These are phyloP conservation scores for Zoanthus sociatus DNA, from an alignment of 92 coral and sea anemone species.

Conservation along the genomic window DNA sequence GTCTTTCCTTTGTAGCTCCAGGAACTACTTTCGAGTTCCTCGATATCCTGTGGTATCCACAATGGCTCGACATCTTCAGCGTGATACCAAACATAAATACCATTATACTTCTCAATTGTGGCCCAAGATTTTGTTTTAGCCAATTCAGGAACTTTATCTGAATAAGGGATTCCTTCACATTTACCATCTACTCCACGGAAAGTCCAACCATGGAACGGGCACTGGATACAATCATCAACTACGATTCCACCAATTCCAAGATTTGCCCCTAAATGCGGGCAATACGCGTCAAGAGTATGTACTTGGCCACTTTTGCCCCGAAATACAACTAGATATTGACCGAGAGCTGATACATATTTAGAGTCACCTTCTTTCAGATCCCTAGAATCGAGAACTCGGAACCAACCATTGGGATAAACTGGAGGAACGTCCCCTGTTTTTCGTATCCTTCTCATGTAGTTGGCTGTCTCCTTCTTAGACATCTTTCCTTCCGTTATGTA, in stretches of 20 bases:
- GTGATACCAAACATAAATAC: conserved; percentile 94
- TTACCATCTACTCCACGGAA: conserved; percentile 86
- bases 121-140: conserved; percentile 90
- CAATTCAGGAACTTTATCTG: conserved; percentile 74
- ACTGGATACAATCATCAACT: conserved; percentile 79
- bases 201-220: conserved; percentile 97
- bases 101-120: conserved; percentile 71
- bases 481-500: conserved; percentile 74
- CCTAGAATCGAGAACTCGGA: conserved; percentile 73
- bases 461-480: conserved; percentile 81
- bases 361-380: conserved; percentile 78
- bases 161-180: conserved; percentile 88
- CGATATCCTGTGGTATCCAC: conserved; percentile 87
- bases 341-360: conserved; percentile 74
- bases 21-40: conserved; percentile 69
- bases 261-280: conserved; percentile 98
- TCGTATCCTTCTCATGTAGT: conserved; percentile 65
- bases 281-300: conserved; percentile 85
- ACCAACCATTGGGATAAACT: conserved; percentile 97
- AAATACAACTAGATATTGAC: conserved; percentile 89
- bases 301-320: conserved; percentile 84
- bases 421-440: conserved; percentile 88
- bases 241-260: conserved; percentile 93
- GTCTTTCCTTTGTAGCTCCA: conserved; percentile 88
- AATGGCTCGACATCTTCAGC: conserved; percentile 89